Evolutionary conservation across 2,888 invertebrate species (phyloP), one percentile per base, ranked within the genome.

Genomic region (Idaea dimidiata): DNA sequence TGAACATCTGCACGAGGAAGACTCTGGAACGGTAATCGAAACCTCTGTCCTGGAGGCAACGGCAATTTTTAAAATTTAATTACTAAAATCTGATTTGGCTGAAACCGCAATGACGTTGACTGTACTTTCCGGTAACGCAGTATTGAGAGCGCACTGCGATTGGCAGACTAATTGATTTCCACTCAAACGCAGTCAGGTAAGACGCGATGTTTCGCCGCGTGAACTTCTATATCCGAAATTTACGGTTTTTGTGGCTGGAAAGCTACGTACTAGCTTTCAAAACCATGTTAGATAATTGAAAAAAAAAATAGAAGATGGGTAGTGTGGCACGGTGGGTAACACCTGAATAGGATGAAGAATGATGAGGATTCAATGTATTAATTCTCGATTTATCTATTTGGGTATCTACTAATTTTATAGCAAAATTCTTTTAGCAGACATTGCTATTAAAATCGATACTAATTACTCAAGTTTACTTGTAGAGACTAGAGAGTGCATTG

Each of bases 131-230:
- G 59, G 70, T 65, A 63, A 60, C 63, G 63, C 18, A 56, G 18
- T 56, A 56, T 56, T 56, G 56, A 17, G 56, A 56, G 56, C 17
- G 43, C 70, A 58, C 72, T 83, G 82, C 75, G 68, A 72, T 75
- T 83, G 84, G 79, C 84, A 83, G 79, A 65, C 79, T 82, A 84
- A 84, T 83, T 84, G 84, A 81, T 82, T 83, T 74, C 77, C 66
- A 76, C 74, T 76, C 72, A 68, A 75, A 78, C 72, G 74, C 74
- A 78, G 76, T 60, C 77, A 77, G 77, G 78, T 78, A 74, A 73
- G 68, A 68, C 70, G 68, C 59, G 62, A 57, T 65, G 67, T 70
- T 74, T 74, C 43, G 43, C 43, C 8, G 43, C 43, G 10, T 43
- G 8, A 43, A 43, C 43, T 14, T 43, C 43, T 8, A 43, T 43